These are phyloP conservation scores for Rosalia funebris DNA, from an alignment of 2,888 invertebrate genomes.

Conservation along the genomic window DNA sequence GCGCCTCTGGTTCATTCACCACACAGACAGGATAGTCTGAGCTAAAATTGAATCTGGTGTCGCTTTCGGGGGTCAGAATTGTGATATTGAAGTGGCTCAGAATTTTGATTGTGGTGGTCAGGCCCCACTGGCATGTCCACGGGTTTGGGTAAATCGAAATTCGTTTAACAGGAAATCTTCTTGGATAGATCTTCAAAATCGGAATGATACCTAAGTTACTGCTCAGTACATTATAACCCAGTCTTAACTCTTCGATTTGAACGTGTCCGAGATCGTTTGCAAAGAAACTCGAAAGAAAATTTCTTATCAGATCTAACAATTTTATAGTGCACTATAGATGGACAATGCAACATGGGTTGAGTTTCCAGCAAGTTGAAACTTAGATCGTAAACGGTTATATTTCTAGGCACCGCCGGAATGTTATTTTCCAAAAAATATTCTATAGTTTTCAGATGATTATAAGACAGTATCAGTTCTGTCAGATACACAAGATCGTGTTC, in stretches of 20 bases:
- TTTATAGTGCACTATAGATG: not conserved
- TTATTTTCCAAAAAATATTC: not conserved
- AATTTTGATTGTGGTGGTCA: not conserved
- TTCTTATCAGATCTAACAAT: not conserved
- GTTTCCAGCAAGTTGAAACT: not conserved
- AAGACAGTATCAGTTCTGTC: not conserved
- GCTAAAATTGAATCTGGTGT: not conserved
- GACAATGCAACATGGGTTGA: not conserved
- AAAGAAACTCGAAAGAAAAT: not conserved
- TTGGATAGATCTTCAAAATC: not conserved
- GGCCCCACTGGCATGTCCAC: not conserved
- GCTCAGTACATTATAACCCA: not conserved
- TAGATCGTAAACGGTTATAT: not conserved
- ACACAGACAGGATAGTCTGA: not conserved
- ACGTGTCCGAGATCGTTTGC: not conserved
- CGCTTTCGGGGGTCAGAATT: not conserved
- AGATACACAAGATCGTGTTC: not conserved
- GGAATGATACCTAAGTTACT: not conserved
- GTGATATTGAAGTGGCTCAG: not conserved
- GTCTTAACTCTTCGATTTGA: not conserved
- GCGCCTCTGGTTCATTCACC: not conserved
- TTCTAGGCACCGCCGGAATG: not conserved
- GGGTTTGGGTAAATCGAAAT: not conserved
- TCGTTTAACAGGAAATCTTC: not conserved
- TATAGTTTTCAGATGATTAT: not conserved